Evolutionary conservation across 2,113 vertebrate species (phyloP), one percentile per base, ranked within the genome.

Genomic region (Puntigrus tetrazona): DNA sequence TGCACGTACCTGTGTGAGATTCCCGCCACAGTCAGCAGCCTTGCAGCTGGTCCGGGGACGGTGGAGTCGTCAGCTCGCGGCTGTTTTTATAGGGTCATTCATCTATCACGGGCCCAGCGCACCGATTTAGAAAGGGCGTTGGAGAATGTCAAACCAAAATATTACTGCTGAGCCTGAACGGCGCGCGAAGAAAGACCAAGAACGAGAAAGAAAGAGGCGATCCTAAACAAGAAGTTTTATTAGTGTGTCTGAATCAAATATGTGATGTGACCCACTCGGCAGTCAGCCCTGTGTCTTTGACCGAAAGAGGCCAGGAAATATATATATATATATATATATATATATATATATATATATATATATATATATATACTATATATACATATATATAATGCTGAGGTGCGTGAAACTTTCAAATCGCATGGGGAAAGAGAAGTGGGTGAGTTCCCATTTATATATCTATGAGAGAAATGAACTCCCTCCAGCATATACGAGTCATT

Each of bases 11-110:
- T 87, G 88, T 78, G 83, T 85, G 86, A 73, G 90, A 90, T 88
- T 91, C 89, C 82, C 86, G 86, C 88, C 81, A 83, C 85, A 90
- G 90, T 94, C 93, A 93, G 93, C 94, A 93, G 89, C 87, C 85
- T 82, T 78, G 91, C 92, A 93, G 91, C 92, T 92, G 91, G 89
- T 85, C 63, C 83, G 75, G 81, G 50, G 43, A 84, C 55, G 82
- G 86, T 72, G 38, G 78, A 82, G 27, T 90, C 90, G 72, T 47
- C 63, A 85, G 79, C 79, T 85, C 8, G 8, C 81, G 5, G 72
- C 72, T 79, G 11, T 91, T 89, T 90, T 90, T 92, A 92, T 91
- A 90, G 80, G 87, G 87, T 84, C 88, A 69, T 84, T 75, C 88
- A 92, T 93, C 85, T 61, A 91, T 93, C 92, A 94, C 67, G 3